Percentiles rank a stretch among this genome's conserved stretches.
Conservation (phyloP, 2,797 vertebrate genomes). For the Pelobates cultripes region DNA sequence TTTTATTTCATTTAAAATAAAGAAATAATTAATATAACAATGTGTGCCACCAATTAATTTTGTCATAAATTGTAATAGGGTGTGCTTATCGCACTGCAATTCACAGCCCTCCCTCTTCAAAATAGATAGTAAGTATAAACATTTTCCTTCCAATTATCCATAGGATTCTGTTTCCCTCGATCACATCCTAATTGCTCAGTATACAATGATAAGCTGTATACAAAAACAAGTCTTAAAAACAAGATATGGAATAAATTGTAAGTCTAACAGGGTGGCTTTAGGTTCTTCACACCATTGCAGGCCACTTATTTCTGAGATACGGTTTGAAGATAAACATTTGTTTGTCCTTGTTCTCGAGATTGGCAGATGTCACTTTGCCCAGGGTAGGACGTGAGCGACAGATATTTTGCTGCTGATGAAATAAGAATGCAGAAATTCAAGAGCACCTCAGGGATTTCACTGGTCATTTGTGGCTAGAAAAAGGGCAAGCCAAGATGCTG, state of each 20-base stretch:
- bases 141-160: conserved; percentile 43
- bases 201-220: conserved; percentile 61
- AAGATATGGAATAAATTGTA: conserved; percentile 61
- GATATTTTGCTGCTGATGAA: conserved; percentile 88
- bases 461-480: conserved; percentile 93
- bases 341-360: conserved; percentile 93
- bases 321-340: conserved; percentile 72
- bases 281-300: conserved; percentile 57
- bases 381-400: conserved; percentile 82
- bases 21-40: background rate
- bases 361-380: conserved; percentile 95
- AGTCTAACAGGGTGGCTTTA: conserved; percentile 68
- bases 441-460: conserved; percentile 91
- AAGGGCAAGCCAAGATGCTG: conserved; percentile 85
- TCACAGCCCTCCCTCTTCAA: conserved; percentile 12
- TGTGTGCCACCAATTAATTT: conserved; percentile 20
- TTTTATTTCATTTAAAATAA: background rate
- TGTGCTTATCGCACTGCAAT: background rate
- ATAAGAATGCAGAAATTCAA: conserved; percentile 92
- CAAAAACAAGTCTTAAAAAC: conserved; percentile 65
- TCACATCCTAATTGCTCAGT: conserved; percentile 56
- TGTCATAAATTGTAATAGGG: conserved; percentile 1
- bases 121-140: conserved; percentile 33
- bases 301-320: conserved; percentile 65
- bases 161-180: conserved; percentile 37